Percentiles rank a stretch among this genome's conserved stretches.
phyloP scores from a whole-genome alignment of 2,113 vertebrate species.

The Piprites chloris region DNA sequence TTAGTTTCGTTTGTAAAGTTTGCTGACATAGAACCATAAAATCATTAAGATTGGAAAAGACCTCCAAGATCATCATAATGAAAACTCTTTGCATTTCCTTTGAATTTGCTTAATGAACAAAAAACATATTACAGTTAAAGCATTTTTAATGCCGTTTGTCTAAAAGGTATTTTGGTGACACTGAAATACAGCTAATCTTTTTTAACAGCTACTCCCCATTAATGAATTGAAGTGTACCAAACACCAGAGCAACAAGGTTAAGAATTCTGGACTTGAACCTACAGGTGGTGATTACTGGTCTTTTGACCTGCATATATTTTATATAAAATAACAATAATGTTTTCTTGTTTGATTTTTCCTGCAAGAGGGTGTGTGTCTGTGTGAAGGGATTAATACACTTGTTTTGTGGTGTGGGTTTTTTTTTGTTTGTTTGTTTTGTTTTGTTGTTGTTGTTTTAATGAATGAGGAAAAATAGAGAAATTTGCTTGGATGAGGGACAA shows the following conservation, averaged over 20 bases:
- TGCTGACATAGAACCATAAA: not conserved
- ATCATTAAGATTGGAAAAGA: not conserved
- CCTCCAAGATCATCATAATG: not conserved
- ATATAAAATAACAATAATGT: not conserved
- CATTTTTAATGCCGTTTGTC: not conserved
- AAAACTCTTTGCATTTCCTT: not conserved
- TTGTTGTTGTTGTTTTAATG: not conserved
- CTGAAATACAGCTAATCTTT: not conserved
- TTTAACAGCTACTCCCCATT: not conserved
- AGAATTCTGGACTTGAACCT: not conserved
- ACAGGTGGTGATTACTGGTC: not conserved
- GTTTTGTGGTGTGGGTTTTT: too few species aligned
- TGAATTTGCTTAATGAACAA: not conserved
- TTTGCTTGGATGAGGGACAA: not conserved
- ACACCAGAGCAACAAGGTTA: not conserved
- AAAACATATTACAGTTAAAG: not conserved
- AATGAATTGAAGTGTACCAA: not conserved
- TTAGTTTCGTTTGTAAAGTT: not conserved
- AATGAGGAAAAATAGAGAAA: not conserved
- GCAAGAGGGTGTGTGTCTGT: accelerated
- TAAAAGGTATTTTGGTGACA: not conserved
- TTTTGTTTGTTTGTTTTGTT: too few species aligned
- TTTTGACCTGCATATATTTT: not conserved
- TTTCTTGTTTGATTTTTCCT: not conserved
- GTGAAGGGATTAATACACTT: not conserved